These are phyloP conservation scores for Edolisoma coerulescens DNA, from an alignment of 2,113 vertebrate species.

Conservation along the genomic window DNA sequence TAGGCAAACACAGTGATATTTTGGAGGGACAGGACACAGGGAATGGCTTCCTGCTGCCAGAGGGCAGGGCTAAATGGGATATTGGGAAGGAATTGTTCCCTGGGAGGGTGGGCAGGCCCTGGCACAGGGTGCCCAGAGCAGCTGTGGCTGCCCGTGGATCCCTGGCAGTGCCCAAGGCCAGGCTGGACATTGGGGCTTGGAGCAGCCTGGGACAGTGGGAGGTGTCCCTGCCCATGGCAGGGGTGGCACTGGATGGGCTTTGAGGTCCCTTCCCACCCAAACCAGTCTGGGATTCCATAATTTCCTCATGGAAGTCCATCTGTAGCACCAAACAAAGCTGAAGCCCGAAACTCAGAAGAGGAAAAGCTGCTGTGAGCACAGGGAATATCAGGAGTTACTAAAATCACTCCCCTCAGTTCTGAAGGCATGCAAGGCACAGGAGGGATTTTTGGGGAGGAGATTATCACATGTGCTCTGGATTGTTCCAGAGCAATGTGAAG, in stretches of 20 bases:
- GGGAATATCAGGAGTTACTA: neutral
- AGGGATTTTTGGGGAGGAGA: neutral
- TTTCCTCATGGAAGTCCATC: neutral
- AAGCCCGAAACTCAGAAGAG: neutral
- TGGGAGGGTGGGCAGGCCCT: neutral
- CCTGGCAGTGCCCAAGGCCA: neutral
- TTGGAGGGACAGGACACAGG: neutral
- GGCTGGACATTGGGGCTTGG: rapidly evolving
- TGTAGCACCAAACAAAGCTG: neutral
- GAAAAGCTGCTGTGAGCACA: neutral
- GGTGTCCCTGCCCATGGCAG: neutral
- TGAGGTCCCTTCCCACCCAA: neutral
- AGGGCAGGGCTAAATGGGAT: rapidly evolving
- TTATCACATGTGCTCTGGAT: rapidly evolving
- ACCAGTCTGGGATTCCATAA: neutral
- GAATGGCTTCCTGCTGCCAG: neutral
- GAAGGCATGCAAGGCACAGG: neutral
- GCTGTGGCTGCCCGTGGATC: neutral
- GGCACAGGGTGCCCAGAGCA: neutral
- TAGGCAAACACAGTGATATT: neutral
- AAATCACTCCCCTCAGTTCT: neutral
- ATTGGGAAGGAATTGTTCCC: neutral
- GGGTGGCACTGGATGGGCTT: rapidly evolving
- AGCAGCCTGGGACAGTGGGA: rapidly evolving
- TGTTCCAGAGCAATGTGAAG: neutral